These are phyloP conservation scores for Aldrovandia affinis DNA, from an alignment of 2,797 vertebrate genomes.

Conservation along the genomic window DNA sequence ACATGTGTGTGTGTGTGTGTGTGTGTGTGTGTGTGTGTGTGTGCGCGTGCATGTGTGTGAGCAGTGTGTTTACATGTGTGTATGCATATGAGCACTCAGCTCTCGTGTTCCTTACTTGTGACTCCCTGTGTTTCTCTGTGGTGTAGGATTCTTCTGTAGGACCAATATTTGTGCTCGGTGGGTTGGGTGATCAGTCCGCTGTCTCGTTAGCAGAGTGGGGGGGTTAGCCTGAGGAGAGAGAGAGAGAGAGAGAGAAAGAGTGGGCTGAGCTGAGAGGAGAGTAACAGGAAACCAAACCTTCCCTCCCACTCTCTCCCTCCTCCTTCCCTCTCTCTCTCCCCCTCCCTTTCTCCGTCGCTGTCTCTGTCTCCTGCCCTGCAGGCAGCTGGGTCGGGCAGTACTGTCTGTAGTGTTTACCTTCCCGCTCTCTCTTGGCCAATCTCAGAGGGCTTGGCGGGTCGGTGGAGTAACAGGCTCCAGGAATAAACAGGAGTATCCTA, in stretches of 20 bases:
- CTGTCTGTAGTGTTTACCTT: slow-evolving; percentile 47
- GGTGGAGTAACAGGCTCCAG: slow-evolving; percentile 22
- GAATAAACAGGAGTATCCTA: slow-evolving; percentile 26
- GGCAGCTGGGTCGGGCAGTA: slow-evolving; percentile 68
- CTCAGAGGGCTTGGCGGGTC: not conserved
- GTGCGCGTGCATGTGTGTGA: not conserved
- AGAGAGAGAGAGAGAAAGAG: slow-evolving; percentile 37
- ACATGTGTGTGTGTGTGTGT: slow-evolving; percentile 11
- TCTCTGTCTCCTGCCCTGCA: slow-evolving; percentile 58
- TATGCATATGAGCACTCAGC: not conserved
- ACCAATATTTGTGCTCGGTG: slow-evolving; percentile 27
- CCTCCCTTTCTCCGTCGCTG: slow-evolving; percentile 48
- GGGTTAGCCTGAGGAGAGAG: slow-evolving; percentile 34
- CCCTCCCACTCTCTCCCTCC: slow-evolving; percentile 58
- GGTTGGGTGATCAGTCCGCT: slow-evolving; percentile 30
- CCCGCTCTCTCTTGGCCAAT: slow-evolving; percentile 40
- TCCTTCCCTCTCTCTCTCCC: slow-evolving; percentile 53
- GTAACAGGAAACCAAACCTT: slow-evolving; percentile 79
- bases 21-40: not conserved
- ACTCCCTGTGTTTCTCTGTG: slow-evolving; percentile 21
- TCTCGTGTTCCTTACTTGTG: slow-evolving; percentile 19
- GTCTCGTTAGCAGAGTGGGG: slow-evolving; percentile 39
- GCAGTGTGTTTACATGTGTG: not conserved
- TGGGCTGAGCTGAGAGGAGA: slow-evolving; percentile 57
- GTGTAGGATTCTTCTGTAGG: slow-evolving; percentile 33